A percentile compares a stretch with the other conserved stretches of the same genome.
Conservation (phyloP, 1,140 invertebrate species). For the Ostrea edulis region DNA sequence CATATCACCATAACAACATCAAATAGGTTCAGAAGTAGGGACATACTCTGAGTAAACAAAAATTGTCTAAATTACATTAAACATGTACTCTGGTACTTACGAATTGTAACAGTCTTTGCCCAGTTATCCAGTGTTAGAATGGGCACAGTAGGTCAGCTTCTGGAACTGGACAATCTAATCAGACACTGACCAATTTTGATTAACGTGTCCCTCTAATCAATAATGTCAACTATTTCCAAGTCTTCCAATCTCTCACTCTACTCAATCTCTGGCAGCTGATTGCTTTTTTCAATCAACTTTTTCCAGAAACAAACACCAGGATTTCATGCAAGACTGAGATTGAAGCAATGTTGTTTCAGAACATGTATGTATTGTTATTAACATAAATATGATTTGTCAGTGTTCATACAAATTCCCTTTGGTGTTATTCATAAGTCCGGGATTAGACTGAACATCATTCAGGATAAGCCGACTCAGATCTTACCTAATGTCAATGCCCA, state of each 20-base stretch:
- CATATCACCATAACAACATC: too few species aligned
- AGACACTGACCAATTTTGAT: background rate
- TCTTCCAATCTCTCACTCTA: background rate
- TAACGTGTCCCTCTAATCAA: background rate
- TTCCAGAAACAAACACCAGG: background rate
- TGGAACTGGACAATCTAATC: background rate
- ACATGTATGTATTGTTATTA: constrained; percentile 16
- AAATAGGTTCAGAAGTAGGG: background rate
- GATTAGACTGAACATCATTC: constrained; percentile 5
- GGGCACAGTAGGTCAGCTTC: background rate
- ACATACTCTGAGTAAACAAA: background rate
- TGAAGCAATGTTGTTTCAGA: constrained; percentile 4
- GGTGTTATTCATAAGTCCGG: background rate
- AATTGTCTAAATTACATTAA: too few species aligned
- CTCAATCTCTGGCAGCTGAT: background rate
- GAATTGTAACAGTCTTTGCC: background rate
- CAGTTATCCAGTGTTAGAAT: background rate
- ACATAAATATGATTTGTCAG: constrained; percentile 5
- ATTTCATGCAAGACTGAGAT: background rate
- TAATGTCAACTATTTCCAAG: background rate
- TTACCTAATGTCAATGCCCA: background rate
- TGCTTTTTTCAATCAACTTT: constrained; percentile 25
- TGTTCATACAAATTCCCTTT: background rate
- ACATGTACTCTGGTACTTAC: background rate
- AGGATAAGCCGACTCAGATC: constrained; percentile 14